Conservation (phyloP, 2,888 invertebrate genomes). For the Macrophya annulata region DNA sequence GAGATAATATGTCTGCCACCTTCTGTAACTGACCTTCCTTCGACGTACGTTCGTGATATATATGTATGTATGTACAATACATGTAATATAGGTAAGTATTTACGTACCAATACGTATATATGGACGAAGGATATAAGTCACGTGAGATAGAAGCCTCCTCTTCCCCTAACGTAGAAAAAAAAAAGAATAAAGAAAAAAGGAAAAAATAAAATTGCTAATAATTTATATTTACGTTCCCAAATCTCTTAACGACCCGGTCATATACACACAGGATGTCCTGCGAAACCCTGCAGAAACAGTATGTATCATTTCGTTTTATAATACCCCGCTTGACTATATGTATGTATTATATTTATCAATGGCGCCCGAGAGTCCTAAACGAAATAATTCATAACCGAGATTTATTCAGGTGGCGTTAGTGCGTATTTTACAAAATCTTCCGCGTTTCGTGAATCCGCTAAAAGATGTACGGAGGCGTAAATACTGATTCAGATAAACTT, state of each 20-base stretch:
- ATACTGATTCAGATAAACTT: conserved; percentile 1
- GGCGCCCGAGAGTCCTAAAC: conserved; percentile 26
- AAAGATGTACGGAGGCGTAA: conserved; percentile 18
- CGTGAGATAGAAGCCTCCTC: background rate
- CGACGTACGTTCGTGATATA: conserved; percentile 4
- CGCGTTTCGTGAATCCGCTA: conserved; percentile 30
- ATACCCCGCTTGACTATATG: conserved; percentile 8
- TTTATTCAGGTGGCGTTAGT: conserved; percentile 41
- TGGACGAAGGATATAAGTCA: background rate
- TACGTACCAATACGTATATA: too few relatives aligned
- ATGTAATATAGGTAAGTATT: too few relatives aligned
- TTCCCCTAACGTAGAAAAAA: background rate
- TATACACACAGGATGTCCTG: conserved; percentile 17
- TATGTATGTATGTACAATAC: too few relatives aligned
- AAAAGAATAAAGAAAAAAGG: background rate
- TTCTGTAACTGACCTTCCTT: conserved; percentile 45
- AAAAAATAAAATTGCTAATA: conserved; percentile 2
- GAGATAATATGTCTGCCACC: conserved; percentile 40
- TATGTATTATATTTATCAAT: conserved; percentile 49
- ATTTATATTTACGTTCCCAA: conserved; percentile 19
- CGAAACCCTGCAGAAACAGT: background rate
- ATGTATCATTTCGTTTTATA: conserved; percentile 41
- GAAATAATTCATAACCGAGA: conserved; percentile 46
- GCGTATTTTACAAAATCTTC: conserved; percentile 47
- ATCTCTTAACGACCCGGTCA: conserved; percentile 36